These are phyloP conservation scores for Epsilonema sp. DNA, from an alignment of 2,888 invertebrate species.

Conservation along the genomic window DNA sequence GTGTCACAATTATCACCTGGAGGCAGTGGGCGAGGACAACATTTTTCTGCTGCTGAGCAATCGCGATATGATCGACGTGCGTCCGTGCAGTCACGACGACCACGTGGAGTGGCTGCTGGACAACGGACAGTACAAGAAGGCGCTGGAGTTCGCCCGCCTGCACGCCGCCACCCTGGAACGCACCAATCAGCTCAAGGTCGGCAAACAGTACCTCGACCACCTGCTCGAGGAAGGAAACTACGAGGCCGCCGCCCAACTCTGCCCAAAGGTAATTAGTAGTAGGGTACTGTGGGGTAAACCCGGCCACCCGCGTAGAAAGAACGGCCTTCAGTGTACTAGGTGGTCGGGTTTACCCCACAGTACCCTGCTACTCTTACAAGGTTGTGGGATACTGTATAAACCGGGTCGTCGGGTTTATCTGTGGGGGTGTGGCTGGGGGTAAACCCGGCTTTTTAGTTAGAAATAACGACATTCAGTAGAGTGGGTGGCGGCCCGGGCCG, in stretches of 20 bases:
- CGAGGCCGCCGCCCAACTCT: slow-evolving; percentile 7
- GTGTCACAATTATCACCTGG: slow-evolving; percentile 11
- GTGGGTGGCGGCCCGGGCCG: too few species aligned
- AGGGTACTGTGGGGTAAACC: too few species aligned
- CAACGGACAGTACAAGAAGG: slow-evolving; percentile 18
- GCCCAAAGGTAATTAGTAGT: slow-evolving; percentile 4
- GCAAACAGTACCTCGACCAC: slow-evolving; percentile 13
- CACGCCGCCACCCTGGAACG: slow-evolving; percentile 11
- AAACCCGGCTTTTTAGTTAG: too few species aligned
- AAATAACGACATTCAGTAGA: too few species aligned
- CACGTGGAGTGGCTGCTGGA: slow-evolving; percentile 21
- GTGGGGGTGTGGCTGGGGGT: too few species aligned
- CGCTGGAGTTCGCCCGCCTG: slow-evolving; percentile 16
- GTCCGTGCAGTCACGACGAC: slow-evolving; percentile 20
- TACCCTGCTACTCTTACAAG: too few species aligned
- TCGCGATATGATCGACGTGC: slow-evolving; percentile 18
- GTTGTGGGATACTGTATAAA: too few species aligned
- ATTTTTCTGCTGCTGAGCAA: slow-evolving; percentile 19
- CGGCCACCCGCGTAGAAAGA: too few species aligned
- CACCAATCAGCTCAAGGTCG: slow-evolving; percentile 1
- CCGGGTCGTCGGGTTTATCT: too few species aligned
- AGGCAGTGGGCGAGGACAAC: slow-evolving; percentile 15
- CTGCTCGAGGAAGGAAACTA: slow-evolving; percentile 13
- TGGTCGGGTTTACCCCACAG: too few species aligned
- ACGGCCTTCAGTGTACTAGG: too few species aligned